Conservation (phyloP, 2,888 invertebrate genomes). For the Drosophila fulvimacula region DNA sequence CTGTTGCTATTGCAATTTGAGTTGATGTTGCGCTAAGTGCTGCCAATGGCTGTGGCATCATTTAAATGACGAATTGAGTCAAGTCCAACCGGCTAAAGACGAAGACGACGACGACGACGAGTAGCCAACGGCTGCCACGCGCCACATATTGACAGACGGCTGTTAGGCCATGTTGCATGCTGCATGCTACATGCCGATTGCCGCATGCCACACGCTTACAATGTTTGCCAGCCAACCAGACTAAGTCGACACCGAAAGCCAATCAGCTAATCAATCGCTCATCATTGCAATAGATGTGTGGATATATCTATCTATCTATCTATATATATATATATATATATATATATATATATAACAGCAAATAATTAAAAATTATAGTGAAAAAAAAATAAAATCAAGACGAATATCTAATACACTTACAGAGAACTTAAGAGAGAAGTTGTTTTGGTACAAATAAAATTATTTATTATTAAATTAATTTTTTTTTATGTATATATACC, state of each 20-base stretch:
- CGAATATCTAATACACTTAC: neutral
- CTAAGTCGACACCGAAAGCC: conserved; percentile 11
- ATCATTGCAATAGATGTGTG: conserved; percentile 2
- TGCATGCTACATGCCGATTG: conserved; percentile 25
- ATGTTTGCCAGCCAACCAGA: conserved; percentile 1
- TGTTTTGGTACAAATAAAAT: no score
- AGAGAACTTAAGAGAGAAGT: no score
- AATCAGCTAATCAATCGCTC: conserved; percentile 37
- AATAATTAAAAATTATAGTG: neutral
- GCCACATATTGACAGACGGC: conserved; percentile 51
- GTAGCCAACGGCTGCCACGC: conserved; percentile 40
- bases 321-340: neutral
- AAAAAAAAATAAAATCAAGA: neutral
- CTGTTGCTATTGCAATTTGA: conserved; percentile 63
- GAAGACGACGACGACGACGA: conserved; percentile 8
- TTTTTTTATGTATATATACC: no score
- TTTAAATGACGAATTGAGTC: conserved; percentile 78
- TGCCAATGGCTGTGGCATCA: conserved; percentile 63
- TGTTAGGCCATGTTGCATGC: conserved; percentile 25
- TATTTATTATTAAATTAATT: no score
- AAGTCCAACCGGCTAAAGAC: conserved; percentile 59
- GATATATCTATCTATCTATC: no score
- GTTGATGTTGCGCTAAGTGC: conserved; percentile 77
- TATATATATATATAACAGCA: neutral
- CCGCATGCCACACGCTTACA: conserved; percentile 13